Evolutionary conservation across 1,140 invertebrate species (phyloP).

Genomic region (Neelides sp.): DNA sequence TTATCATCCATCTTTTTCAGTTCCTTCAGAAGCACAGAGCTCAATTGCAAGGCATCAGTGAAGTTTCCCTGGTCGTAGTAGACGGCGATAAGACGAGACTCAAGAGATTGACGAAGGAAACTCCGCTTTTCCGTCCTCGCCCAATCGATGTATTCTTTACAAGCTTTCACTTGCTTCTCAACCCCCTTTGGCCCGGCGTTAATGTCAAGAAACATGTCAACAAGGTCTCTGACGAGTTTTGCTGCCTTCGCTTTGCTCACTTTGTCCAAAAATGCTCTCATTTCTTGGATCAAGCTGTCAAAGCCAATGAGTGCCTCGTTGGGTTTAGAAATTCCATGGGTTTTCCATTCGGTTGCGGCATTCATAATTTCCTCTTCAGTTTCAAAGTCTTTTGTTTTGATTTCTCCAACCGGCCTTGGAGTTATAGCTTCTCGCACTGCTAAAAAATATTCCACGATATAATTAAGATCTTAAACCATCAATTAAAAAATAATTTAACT

Average conservation of each 20-base stretch:
- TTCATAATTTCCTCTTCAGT: conserved; percentile 21
- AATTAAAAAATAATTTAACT: too few relatives aligned
- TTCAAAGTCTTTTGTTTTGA: too few relatives aligned
- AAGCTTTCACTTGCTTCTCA: conserved; percentile 51
- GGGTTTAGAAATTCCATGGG: conserved; percentile 7
- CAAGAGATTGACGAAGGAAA: conserved; percentile 89
- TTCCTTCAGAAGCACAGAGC: conserved; percentile 76
- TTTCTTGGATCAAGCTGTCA: conserved; percentile 72
- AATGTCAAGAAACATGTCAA: conserved; percentile 94
- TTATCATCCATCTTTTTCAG: conserved; percentile 99
- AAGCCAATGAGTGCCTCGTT: conserved; percentile 14
- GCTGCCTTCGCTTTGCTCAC: conserved; percentile 99
- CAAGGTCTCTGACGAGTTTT: conserved; percentile 87
- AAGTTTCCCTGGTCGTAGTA: conserved; percentile 90
- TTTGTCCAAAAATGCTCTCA: conserved; percentile 79
- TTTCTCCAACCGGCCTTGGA: too few relatives aligned
- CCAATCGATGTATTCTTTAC: conserved; percentile 98
- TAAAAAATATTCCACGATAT: too few relatives aligned
- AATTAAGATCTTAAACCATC: too few relatives aligned
- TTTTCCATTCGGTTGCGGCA: conserved; percentile 6
- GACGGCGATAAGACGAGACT: conserved; percentile 80
- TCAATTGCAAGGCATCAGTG: conserved; percentile 67
- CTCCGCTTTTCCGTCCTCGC: conserved; percentile 93
- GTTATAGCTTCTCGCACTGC: too few relatives aligned
- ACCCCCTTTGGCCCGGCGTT: conserved; percentile 85